Percentiles rank a stretch among this genome's conserved stretches.
These are phyloP conservation scores for Nyctibius grandis DNA, from an alignment of 2,797 vertebrate species.

Conservation along the genomic window DNA sequence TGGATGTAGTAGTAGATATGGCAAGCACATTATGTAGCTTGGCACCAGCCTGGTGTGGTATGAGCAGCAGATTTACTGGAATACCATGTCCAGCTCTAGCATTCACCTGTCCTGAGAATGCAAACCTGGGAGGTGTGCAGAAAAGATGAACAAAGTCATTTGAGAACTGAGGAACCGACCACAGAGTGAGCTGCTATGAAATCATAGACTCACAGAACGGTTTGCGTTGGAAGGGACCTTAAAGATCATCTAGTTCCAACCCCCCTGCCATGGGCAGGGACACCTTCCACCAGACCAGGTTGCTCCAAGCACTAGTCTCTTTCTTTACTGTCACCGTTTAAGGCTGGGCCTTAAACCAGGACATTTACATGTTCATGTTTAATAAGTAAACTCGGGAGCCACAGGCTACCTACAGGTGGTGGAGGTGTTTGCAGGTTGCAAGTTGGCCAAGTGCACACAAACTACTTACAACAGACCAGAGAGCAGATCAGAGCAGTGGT, in stretches of 20 bases:
- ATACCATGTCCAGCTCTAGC: background rate
- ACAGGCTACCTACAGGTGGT: rapidly evolving
- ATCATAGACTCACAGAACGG: too few relatives aligned
- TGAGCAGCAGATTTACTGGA: background rate
- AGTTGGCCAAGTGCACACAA: background rate
- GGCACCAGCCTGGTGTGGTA: background rate
- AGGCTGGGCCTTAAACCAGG: too few relatives aligned
- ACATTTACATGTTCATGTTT: too few relatives aligned
- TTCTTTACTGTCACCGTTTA: too few relatives aligned
- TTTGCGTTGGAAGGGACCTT: too few relatives aligned
- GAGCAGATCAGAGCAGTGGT: rapidly evolving
- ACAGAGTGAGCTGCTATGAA: background rate
- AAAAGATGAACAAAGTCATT: background rate
- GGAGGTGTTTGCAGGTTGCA: background rate
- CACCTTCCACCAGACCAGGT: too few relatives aligned
- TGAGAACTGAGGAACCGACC: background rate
- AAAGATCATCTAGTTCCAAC: too few relatives aligned
- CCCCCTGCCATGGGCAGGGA: too few relatives aligned
- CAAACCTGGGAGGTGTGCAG: background rate
- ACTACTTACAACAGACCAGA: rapidly evolving
- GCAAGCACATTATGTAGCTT: background rate
- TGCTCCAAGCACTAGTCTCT: background rate
- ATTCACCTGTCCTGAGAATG: background rate
- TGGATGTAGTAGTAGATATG: background rate
- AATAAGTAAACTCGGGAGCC: background rate